These are phyloP conservation scores for Edolisoma coerulescens DNA, from an alignment of 2,113 vertebrate species.

Conservation along the genomic window DNA sequence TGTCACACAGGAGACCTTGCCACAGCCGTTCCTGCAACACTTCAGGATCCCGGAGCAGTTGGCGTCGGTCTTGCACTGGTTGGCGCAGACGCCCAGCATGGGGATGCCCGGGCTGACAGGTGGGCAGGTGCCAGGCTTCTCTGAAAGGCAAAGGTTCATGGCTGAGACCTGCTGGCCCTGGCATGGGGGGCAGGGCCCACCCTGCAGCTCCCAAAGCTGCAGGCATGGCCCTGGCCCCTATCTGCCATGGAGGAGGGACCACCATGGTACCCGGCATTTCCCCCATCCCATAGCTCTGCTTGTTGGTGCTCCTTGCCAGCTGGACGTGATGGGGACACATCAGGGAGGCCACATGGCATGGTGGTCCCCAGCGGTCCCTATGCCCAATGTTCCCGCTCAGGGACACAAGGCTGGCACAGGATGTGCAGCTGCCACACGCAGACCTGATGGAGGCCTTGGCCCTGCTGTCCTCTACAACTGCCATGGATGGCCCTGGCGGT, in stretches of 20 bases:
- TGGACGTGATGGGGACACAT: rapidly evolving
- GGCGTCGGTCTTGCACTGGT: constrained; percentile 5
- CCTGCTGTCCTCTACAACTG: neutral
- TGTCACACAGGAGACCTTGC: neutral
- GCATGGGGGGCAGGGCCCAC: neutral
- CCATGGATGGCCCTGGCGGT: rapidly evolving
- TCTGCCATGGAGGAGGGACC: neutral
- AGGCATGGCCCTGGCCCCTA: neutral
- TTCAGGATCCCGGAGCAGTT: neutral
- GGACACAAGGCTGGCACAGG: neutral
- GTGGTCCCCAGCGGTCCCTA: rapidly evolving
- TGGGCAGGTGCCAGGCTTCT: constrained; percentile 47
- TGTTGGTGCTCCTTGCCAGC: rapidly evolving
- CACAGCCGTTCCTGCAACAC: constrained; percentile 46
- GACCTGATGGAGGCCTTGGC: rapidly evolving
- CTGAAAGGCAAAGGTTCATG: neutral
- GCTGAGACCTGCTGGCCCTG: neutral
- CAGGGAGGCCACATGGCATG: rapidly evolving
- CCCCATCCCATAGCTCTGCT: neutral
- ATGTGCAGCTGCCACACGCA: rapidly evolving
- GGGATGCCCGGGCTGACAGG: neutral
- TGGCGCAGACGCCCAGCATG: neutral
- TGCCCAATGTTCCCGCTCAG: neutral
- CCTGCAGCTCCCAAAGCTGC: neutral
- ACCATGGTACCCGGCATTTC: rapidly evolving